Percentiles rank a stretch among this genome's conserved stretches.
phyloP scores from a whole-genome alignment of 2,797 vertebrate genomes.

The Tragelaphus oryx region DNA sequence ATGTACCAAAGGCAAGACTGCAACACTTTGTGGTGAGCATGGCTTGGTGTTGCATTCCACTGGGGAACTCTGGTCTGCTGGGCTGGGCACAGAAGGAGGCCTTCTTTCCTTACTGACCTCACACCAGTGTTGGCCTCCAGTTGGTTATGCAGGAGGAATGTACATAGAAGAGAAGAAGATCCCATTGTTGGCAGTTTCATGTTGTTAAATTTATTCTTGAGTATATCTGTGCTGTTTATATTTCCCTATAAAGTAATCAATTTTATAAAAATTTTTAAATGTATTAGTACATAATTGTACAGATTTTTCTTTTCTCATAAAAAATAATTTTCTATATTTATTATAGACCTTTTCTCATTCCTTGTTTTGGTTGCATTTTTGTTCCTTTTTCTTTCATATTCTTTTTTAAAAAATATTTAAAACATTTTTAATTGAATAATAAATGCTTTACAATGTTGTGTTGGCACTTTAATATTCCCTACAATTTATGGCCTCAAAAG shows the following conservation, averaged over 20 bases:
- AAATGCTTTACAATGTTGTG: neutral
- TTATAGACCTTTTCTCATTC: neutral
- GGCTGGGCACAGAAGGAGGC: neutral
- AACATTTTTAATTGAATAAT: neutral
- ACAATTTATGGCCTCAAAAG: neutral
- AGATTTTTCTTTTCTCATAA: neutral
- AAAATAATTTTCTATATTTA: neutral
- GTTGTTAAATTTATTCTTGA: neutral
- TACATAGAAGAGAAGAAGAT: neutral
- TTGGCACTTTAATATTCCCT: neutral
- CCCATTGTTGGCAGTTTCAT: neutral
- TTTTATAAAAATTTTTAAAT: neutral
- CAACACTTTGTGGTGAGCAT: rapidly evolving
- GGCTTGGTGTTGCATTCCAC: neutral
- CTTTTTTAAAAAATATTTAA: neutral
- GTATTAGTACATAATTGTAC: neutral
- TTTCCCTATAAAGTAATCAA: neutral
- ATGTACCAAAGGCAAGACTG: neutral
- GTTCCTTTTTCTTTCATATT: neutral
- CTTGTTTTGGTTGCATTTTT: neutral
- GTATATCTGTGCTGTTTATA: neutral
- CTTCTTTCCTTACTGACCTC: neutral
- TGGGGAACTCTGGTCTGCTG: neutral
- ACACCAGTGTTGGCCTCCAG: neutral
- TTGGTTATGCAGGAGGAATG: neutral